Evolutionary conservation across 1,140 invertebrate species (phyloP), one percentile per base, ranked within the genome.

Genomic region (Panulirus ornatus): DNA sequence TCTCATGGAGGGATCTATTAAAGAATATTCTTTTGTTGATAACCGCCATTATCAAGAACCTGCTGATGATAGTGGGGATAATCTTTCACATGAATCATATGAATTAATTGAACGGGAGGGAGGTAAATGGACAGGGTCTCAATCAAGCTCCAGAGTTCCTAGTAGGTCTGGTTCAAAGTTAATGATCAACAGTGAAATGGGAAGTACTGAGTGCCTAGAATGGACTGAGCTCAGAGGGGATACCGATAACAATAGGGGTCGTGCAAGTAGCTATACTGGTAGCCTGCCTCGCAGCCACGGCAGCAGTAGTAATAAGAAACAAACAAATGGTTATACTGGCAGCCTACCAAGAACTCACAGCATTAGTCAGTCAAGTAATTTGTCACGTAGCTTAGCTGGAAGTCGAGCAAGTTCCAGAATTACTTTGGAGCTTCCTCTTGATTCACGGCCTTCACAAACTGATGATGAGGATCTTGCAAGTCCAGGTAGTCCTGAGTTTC

Each of bases 11-110:
- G 76, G 75, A 30, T 66, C 88, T 34, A 71, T 84, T 36, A 90
- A 84, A 84, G 81, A 90, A 27, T 83, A 76, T 78, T 78, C 70
- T 71, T 88, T 78, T 66, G 78, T 84, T 42, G 91, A 92, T 87
- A 90, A 92, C 79, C 58, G 75, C 22, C 88, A 82, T 47, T 90
- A 92, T 82, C 79, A 79, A 30, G 91, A 91, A 14, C 47, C 51
- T 51, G 79, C 71, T 27, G 92, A 93, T 82, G 88, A 91, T 22
- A 92, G 36, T 1, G 97, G 97, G 93, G 97, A 98, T 93, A 97
- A 98, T 94, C 94, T 97, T 5, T 97, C 97, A 16, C 97, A 97
- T 93, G 97, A 97, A 93, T 97, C 97, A 91, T 98, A 97, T 93
- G 97, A 98, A 93, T 93, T 97, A 22, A 94, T 97, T 66, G 97